Percentiles rank a stretch among this genome's conserved stretches.
Evolutionary conservation across 2,113 vertebrate species (phyloP).

Genomic region (Trematomus loennbergii): DNA sequence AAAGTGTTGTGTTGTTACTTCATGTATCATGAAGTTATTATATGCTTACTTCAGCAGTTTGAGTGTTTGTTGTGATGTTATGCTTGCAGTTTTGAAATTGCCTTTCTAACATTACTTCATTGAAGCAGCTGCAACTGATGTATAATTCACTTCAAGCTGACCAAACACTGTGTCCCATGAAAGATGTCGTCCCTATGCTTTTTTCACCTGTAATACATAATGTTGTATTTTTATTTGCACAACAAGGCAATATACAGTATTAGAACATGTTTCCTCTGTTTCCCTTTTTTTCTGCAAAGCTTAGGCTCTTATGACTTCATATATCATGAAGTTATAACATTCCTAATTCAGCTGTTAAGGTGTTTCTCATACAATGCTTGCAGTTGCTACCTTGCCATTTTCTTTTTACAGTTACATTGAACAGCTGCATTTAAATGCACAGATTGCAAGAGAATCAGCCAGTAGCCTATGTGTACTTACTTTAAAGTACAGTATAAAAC

Average conservation of each 20-base stretch:
- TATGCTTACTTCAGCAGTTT: not conserved
- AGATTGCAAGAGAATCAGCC: not conserved
- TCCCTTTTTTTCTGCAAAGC: not conserved
- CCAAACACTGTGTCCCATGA: not conserved
- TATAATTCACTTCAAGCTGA: not conserved
- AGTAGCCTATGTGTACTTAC: not conserved
- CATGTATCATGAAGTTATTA: not conserved
- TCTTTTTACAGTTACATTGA: not conserved
- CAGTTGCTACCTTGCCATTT: not conserved
- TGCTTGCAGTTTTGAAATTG: not conserved
- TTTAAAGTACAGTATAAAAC: not conserved
- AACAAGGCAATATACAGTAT: not conserved
- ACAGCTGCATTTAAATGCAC: not conserved
- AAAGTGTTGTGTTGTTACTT: not conserved
- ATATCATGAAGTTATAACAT: not conserved
- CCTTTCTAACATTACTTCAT: conserved; percentile 10
- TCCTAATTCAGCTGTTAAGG: not conserved
- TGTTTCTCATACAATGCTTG: not conserved
- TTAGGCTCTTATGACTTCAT: not conserved
- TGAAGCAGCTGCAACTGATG: conserved; percentile 14
- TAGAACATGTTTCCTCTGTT: not conserved
- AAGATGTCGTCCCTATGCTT: not conserved
- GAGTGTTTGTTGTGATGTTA: not conserved
- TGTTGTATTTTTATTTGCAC: not conserved
- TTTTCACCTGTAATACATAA: not conserved